Base-by-base conservation (phyloP, 1,140 invertebrate genomes). In the Ceratoteleas bidentatus region DNA sequence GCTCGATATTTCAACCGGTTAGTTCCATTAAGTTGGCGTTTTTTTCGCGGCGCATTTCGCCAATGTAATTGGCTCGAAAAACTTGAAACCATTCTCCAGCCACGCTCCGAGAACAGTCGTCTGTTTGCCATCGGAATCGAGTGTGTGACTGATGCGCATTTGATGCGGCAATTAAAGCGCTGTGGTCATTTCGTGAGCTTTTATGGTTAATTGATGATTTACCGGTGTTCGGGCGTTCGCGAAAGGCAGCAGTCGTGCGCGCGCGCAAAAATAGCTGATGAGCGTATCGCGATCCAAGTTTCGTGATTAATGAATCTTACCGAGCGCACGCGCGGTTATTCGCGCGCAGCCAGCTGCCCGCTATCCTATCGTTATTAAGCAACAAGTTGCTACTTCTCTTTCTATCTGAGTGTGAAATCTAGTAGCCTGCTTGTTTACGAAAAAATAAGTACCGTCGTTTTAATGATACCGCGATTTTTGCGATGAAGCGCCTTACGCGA, bases 371-470 rank as follows among this genome's bases (percentile, higher is more conserved):
- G 81, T 83, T 83, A 83, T 83, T 83, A 83, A 83, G 81, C 81
- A 83, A 83, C 81, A 83, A 83, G 81, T 83, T 83, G 81, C 72
- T 83, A 83, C 81, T 73, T 79, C 81, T 83, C 81, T 84, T 77
- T 84, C 81, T 84, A 73, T 73, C 75, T 75, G 43, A 64, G 66
- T 69, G 76, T 76, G 76, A 84, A 68, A 84, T 77, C 72, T 73
- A 45, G 33, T 45, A 43, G 75, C 74, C 36, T 45, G 45, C 56
- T 75, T 78, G 66, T 79, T 79, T 76, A 54, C 79, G 70, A 62
- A 73, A 80, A 69, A 80, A 73, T 80, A 80, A 80, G 73, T 80
- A 73, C 77, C 56, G n/a, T 34, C 34, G 45, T 9, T 11, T 43
- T 79, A 73, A 73, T 79, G 66, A 72, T 79, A 73, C 62, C 49